Evolutionary conservation across 2,113 vertebrate genomes (phyloP).

Genomic region (Tachuris rubrigastra): DNA sequence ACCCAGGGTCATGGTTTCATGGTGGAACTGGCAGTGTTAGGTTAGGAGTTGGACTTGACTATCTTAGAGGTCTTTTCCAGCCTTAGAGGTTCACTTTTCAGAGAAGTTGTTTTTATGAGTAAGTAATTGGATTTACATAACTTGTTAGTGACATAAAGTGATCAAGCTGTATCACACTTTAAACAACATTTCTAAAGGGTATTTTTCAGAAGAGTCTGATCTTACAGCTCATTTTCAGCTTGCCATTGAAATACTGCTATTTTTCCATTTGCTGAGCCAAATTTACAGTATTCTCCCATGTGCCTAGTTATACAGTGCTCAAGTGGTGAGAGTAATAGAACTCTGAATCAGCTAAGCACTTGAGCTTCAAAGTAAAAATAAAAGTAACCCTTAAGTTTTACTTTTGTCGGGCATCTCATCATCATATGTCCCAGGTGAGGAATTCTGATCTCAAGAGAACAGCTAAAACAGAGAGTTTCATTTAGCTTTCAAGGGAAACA

Average conservation of each 20-base stretch:
- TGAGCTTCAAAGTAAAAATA: slow-evolving; percentile 67
- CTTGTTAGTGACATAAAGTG: background rate
- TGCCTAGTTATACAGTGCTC: background rate
- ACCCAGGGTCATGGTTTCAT: background rate
- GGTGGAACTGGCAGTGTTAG: background rate
- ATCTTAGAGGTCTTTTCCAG: background rate
- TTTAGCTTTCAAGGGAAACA: background rate
- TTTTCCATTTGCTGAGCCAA: slow-evolving; percentile 22
- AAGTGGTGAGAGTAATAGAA: slow-evolving; percentile 70
- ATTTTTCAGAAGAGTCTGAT: background rate
- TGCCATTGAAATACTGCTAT: background rate
- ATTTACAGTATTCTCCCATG: background rate
- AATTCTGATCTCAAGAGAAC: background rate
- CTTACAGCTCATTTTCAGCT: background rate
- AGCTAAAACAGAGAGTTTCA: background rate
- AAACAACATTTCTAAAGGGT: background rate
- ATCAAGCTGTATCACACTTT: background rate
- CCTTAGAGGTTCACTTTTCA: background rate
- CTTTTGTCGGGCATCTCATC: slow-evolving; percentile 54
- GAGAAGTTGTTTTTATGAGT: background rate
- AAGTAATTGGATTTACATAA: background rate
- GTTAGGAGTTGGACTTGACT: background rate
- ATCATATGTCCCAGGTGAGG: slow-evolving; percentile 60
- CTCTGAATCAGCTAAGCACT: slow-evolving; percentile 69
- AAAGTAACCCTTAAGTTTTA: slow-evolving; percentile 74